Percentiles rank a stretch among this genome's conserved stretches.
phyloP scores from a whole-genome alignment of 2,888 invertebrate species.

The Lasioglossum leucozonium region DNA sequence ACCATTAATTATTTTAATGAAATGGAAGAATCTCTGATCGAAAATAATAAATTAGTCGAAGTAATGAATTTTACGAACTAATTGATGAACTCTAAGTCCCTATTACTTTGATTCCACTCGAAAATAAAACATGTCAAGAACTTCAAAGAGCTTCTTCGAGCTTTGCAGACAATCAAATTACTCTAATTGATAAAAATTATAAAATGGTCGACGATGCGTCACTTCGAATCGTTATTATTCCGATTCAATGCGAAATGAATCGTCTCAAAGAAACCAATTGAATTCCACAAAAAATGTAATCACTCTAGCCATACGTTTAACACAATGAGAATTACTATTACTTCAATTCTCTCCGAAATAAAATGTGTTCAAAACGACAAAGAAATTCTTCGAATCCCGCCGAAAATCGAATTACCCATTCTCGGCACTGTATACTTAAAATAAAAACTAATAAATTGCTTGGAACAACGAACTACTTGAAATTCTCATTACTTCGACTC shows the following conservation, averaged over 20 bases:
- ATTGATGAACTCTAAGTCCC: not conserved
- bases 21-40: not conserved
- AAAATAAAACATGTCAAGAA: not conserved
- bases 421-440: not conserved
- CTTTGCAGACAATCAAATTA: no score
- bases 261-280: no score
- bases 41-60: not conserved
- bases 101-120: not conserved
- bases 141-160: not conserved
- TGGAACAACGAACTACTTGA: not conserved
- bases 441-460: not conserved
- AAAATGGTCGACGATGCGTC: not conserved
- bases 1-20: not conserved
- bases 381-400: no score
- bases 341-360: no score
- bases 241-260: no score
- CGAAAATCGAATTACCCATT: not conserved
- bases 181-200: no score
- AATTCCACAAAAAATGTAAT: no score
- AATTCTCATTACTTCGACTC: not conserved
- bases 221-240: no score
- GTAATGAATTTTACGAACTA: no score
- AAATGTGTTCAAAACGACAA: no score
- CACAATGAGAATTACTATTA: no score
- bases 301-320: no score